These are phyloP conservation scores for Serranus cabrilla DNA, from an alignment of 2,797 vertebrate genomes.

Conservation along the genomic window DNA sequence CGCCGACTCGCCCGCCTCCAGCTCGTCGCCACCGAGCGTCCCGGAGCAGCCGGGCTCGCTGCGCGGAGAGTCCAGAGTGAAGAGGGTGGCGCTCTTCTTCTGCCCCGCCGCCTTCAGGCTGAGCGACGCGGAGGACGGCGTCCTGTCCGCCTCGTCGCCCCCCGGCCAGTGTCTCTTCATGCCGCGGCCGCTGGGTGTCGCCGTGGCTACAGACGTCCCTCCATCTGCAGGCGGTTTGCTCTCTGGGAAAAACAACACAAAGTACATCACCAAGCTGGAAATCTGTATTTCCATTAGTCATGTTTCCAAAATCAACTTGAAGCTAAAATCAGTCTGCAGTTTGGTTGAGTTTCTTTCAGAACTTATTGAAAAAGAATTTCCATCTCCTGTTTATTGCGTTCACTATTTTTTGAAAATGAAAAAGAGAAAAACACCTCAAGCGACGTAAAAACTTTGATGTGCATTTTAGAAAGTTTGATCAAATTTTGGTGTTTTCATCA, in stretches of 20 bases:
- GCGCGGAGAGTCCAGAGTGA: conserved; percentile 55
- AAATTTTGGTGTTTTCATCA: too few species aligned
- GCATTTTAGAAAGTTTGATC: too few species aligned
- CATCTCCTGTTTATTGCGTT: too few species aligned
- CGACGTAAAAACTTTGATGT: too few species aligned
- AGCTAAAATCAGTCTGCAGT: too few species aligned
- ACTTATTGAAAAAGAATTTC: too few species aligned
- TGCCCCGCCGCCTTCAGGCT: background rate
- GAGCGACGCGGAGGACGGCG: conserved; percentile 24
- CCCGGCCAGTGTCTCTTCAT: conserved; percentile 49
- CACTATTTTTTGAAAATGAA: too few species aligned
- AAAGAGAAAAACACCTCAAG: too few species aligned
- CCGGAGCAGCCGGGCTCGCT: conserved; percentile 50
- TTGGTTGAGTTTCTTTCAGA: too few species aligned
- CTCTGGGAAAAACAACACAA: conserved; percentile 34
- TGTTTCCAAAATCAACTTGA: too few species aligned
- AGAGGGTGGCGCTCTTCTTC: conserved; percentile 44
- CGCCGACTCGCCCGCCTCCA: conserved; percentile 26
- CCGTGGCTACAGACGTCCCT: conserved; percentile 1
- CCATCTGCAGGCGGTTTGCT: background rate
- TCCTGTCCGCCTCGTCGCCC: background rate
- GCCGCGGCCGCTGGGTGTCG: background rate
- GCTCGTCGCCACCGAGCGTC: conserved; percentile 2
- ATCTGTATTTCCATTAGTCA: too few species aligned
- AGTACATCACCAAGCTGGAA: too few species aligned